Conservation (phyloP, 64 coral and sea anemone species). For the Platygyra sinensis region DNA sequence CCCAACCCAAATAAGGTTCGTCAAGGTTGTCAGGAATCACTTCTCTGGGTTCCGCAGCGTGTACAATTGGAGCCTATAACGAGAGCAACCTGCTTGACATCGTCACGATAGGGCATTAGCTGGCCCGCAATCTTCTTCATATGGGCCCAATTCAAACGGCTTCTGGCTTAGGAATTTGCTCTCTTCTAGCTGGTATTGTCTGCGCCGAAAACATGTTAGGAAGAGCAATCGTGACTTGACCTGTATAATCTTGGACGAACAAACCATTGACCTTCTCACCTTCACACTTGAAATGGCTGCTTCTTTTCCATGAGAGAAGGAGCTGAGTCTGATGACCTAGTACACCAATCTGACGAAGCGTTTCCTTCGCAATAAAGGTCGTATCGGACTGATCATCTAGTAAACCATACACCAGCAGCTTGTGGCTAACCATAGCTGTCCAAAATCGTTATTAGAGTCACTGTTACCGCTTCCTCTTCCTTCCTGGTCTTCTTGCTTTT, state of each 20-base stretch:
- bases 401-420: neutral
- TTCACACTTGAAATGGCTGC: neutral
- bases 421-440: neutral
- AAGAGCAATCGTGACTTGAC: neutral
- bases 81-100: slow-evolving; percentile 19
- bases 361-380: neutral
- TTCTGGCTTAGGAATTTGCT: too few relatives aligned
- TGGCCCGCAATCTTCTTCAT: neutral
- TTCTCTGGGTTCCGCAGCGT: slow-evolving; percentile 4
- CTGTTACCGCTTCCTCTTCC: too few relatives aligned
- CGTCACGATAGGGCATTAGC: slow-evolving; percentile 15
- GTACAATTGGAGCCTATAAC: slow-evolving; percentile 31
- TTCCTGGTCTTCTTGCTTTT: neutral
- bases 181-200: neutral
- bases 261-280: neutral
- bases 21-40: neutral
- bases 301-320: neutral
- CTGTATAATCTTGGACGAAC: neutral
- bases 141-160: neutral
- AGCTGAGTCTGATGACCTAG: neutral
- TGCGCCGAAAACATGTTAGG: slow-evolving; percentile 3
- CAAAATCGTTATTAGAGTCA: neutral
- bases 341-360: neutral
- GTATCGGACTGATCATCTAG: neutral
- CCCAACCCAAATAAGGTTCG: slow-evolving; percentile 28